Conservation (phyloP, 92 coral and sea anemone genomes). For the Zoanthus sansibaricus region DNA sequence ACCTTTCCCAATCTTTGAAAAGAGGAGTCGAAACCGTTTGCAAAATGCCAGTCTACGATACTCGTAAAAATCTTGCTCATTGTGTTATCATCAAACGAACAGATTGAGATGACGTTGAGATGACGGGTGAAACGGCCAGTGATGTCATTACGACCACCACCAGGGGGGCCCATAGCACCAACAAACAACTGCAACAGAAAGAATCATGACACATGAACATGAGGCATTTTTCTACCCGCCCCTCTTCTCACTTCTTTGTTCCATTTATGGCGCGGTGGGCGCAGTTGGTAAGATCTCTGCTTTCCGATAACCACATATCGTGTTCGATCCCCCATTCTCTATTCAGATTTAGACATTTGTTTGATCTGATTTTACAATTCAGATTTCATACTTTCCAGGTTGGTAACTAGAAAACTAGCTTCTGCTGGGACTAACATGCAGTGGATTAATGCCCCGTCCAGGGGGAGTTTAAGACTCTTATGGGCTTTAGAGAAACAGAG, state of each 20-base stretch:
- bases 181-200: constrained; percentile 82
- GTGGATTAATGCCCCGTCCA: too few relatives aligned
- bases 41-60: constrained; percentile 99
- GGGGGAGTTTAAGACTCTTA: too few relatives aligned
- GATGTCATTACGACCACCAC: constrained; percentile 98
- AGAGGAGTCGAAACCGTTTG: constrained; percentile 95
- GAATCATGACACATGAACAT: background rate
- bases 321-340: too few relatives aligned
- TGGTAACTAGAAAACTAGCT: too few relatives aligned
- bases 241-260: background rate
- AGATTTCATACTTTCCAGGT: too few relatives aligned
- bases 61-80: constrained; percentile 96
- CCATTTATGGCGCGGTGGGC: too few relatives aligned
- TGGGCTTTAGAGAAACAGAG: too few relatives aligned
- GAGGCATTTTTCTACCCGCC: background rate
- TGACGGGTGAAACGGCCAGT: constrained; percentile 97
- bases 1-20: constrained; percentile 98
- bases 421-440: too few relatives aligned
- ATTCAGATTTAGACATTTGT: too few relatives aligned
- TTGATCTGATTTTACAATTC: too few relatives aligned
- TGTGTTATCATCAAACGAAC: constrained; percentile 98
- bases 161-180: constrained; percentile 99
- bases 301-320: too few relatives aligned
- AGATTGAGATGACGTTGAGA: constrained; percentile 91
- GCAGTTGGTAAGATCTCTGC: too few relatives aligned